A percentile compares a stretch with the other conserved stretches of the same genome.
Conservation (phyloP, 2,797 vertebrate species). For the Anas capensis region DNA sequence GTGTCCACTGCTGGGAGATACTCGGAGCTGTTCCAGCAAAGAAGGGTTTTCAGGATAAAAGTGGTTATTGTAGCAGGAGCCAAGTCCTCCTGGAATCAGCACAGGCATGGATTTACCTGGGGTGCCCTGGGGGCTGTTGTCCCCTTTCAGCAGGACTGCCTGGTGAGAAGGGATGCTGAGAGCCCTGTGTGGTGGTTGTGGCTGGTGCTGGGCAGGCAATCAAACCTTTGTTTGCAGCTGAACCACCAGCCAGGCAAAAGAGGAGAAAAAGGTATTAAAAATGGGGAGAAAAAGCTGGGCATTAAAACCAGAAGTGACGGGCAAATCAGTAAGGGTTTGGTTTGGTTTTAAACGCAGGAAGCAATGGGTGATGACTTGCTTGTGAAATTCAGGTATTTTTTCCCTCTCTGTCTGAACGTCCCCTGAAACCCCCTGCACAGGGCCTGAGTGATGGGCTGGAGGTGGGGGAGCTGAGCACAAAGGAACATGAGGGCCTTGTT, state of each 20-base stretch:
- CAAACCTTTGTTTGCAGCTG: neutral
- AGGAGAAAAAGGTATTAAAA: neutral
- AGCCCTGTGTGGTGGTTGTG: rapidly evolving
- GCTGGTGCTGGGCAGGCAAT: neutral
- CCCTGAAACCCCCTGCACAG: neutral
- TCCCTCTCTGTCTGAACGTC: neutral
- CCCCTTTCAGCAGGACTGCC: neutral
- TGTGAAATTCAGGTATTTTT: rapidly evolving
- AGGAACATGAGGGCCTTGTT: neutral
- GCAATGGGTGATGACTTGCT: rapidly evolving
- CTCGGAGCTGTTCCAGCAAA: neutral
- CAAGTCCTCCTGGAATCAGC: neutral
- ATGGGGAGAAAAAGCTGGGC: neutral
- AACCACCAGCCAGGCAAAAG: neutral
- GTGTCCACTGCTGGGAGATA: neutral
- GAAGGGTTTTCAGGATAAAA: neutral
- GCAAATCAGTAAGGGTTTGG: neutral
- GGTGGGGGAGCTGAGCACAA: neutral
- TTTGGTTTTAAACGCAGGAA: no score
- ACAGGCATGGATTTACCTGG: neutral
- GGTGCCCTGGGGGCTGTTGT: neutral
- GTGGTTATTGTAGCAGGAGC: neutral
- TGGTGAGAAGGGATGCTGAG: neutral
- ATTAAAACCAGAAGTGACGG: neutral
- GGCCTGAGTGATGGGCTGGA: neutral